Evolutionary conservation across 35 echinoderm and acorn worm species (phyloP), one percentile per base, ranked within the genome.

Genomic region (Heliocidaris erythrogramma): DNA sequence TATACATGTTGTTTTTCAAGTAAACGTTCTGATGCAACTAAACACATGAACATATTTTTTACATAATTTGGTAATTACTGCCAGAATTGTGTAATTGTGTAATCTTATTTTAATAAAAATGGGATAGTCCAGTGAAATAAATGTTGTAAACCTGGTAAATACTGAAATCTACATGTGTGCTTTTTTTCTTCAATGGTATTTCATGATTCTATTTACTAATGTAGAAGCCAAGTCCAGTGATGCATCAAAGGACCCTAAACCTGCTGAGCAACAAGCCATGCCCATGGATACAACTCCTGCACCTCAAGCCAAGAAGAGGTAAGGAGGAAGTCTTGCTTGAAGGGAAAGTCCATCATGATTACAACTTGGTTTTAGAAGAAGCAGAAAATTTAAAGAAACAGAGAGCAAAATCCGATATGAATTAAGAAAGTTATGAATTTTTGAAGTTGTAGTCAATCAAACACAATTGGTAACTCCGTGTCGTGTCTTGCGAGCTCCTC

Each of bases 211-310:
- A 56, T 92, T 92, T 92, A 18, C 21, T 92, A 12, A 0, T 16
- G 4, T 42, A 92, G 91, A 92, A 52, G 16, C 91, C 0, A 92
- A 92, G 50, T 92, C 91, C 14, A 59, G 91, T 52, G 91, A 92
- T 92, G 49, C 91, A 2, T 24, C 91, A 59, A 92, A 92, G 48
- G 91, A 92, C 8, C 0, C 21, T 0, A 92, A 92, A 48, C 49
- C 91, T 52, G 49, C 91, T 78, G 91, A 92, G 4, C 49, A 52
- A 27, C 91, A 92, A 48, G 31, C 91, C 11, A 21, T 92, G n/a
- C 91, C 91, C 27, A 92, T 92, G 91, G 91, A 92, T 92, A 92
- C 91, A 52, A 92, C 91, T 92, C 91, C 91, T 27, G 91, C 91
- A 49, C 91, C 91, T 52, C 48, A n/a, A 30, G 8, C 49, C 10